Percentiles rank a stretch among this genome's conserved stretches.
phyloP scores from a whole-genome alignment of 2,113 vertebrate genomes.

The Spea multiplicata region DNA sequence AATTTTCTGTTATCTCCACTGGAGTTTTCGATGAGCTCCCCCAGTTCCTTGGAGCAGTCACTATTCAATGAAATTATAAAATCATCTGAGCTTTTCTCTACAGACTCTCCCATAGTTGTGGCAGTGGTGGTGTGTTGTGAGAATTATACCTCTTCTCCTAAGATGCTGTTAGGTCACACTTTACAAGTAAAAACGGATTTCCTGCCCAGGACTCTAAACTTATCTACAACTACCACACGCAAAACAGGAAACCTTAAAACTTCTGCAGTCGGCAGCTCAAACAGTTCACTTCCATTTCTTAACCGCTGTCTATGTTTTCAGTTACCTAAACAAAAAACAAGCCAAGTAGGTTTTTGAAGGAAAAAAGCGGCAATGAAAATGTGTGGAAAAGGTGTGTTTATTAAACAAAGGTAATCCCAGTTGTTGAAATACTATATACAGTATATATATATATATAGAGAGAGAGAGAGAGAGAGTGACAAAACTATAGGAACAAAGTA shows the following conservation, averaged over 20 bases:
- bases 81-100: constrained; percentile 79
- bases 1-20: constrained; percentile 69
- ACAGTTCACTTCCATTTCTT: constrained; percentile 13
- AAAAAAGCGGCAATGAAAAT: neutral
- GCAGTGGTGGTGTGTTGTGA: constrained; percentile 58
- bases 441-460: too few relatives aligned
- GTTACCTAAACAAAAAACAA: neutral
- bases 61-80: constrained; percentile 55
- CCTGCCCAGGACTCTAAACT: constrained; percentile 72
- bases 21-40: constrained; percentile 63
- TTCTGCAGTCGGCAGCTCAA: constrained; percentile 66
- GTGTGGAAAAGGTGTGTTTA: too few relatives aligned
- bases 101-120: constrained; percentile 74
- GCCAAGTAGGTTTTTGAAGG: neutral
- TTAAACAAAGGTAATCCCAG: too few relatives aligned
- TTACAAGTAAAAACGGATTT: constrained; percentile 74
- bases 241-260: constrained; percentile 81
- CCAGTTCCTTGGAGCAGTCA: constrained; percentile 56
- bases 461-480: too few relatives aligned
- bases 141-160: constrained; percentile 58
- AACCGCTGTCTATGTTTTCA: neutral
- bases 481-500: too few relatives aligned
- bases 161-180: constrained; percentile 62
- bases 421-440: too few relatives aligned
- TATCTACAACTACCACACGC: constrained; percentile 76